Base-by-base conservation (phyloP, 2,797 vertebrate species). In the Sebastes kiyomatsui region DNA sequence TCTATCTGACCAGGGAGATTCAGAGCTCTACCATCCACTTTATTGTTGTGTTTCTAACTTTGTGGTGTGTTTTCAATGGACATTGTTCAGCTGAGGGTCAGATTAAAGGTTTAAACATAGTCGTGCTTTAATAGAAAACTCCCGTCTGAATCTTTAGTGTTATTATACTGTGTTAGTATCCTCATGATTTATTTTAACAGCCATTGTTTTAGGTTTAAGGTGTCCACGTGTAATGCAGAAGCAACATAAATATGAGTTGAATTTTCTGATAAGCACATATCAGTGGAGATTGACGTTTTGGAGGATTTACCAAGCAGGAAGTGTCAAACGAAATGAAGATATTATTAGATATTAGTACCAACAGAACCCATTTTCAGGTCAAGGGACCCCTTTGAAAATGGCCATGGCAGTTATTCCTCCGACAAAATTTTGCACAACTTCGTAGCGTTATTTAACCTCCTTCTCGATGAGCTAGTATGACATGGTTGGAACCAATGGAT, bases 51-150 rank as follows among this genome's bases (percentile, higher is more conserved):
- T 54, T 78, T 74, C 7, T 27, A 20, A 67, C 72, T 55, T 38
- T 55, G 25, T 33, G 67, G 27, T 4, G 16, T 61, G 54, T 54
- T 76, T 75, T 82, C 23, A 80, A 52, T 64, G 58, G 54, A 74
- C 72, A 64, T 52, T 70, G 79, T 82, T 82, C 22, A 10, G 32
- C 30, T 13, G 0, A 59, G 49, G 56, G 22, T 30, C 1, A 3
- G 55, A 54, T 58, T 2, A 58, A 72, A 52, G 28, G 35, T 11
- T 70, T 56, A 42, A 42, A 22, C 18, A 7, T 4, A 27, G 22
- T 28, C 3, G 8, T 1, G 20, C 18, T 76, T 52, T 12, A 52
- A 20, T 49, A n/a, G 14, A n/a, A 25, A 56, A 25, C 3, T 49
- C 33, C 23, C 18, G 0, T 10, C 2, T 18, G 20, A 23, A 30